Percentiles rank a stretch among this genome's conserved stretches.
Evolutionary conservation across 2,113 vertebrate genomes (phyloP).

Genomic region (Trematocara nigrifrons): DNA sequence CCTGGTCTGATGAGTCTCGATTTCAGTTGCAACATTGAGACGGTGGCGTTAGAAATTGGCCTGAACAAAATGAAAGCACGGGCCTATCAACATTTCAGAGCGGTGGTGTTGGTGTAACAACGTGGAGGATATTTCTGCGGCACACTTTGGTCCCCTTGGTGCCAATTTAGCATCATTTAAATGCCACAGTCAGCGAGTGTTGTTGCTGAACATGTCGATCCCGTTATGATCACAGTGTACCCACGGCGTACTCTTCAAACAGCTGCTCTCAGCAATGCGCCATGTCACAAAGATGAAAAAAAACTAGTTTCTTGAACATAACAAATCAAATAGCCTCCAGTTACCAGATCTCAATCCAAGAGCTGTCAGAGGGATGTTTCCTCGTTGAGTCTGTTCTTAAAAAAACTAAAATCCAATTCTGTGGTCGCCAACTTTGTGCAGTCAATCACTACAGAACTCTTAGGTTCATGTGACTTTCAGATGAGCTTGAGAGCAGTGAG

Average conservation of each 20-base stretch:
- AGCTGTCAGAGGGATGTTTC: neutral
- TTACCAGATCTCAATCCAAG: neutral
- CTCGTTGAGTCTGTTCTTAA: neutral
- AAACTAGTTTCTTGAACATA: neutral
- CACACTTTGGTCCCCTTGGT: neutral
- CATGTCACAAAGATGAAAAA: neutral
- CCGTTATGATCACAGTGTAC: neutral
- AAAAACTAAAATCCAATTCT: neutral
- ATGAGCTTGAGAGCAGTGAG: neutral
- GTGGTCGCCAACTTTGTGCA: neutral
- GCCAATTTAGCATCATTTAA: neutral
- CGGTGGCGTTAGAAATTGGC: neutral
- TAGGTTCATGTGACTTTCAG: neutral
- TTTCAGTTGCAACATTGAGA: neutral
- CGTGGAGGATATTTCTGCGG: neutral
- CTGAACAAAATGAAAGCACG: neutral
- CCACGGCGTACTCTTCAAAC: neutral
- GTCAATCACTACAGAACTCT: neutral
- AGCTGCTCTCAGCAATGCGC: neutral
- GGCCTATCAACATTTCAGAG: neutral
- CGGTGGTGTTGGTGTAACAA: neutral
- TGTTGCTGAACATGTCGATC: neutral
- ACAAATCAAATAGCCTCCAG: neutral
- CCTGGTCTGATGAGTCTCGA: neutral
- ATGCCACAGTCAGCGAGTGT: neutral